Evolutionary conservation across 1,140 invertebrate species (phyloP), one percentile per base, ranked within the genome.

Genomic region (Latrodectus geometricus): DNA sequence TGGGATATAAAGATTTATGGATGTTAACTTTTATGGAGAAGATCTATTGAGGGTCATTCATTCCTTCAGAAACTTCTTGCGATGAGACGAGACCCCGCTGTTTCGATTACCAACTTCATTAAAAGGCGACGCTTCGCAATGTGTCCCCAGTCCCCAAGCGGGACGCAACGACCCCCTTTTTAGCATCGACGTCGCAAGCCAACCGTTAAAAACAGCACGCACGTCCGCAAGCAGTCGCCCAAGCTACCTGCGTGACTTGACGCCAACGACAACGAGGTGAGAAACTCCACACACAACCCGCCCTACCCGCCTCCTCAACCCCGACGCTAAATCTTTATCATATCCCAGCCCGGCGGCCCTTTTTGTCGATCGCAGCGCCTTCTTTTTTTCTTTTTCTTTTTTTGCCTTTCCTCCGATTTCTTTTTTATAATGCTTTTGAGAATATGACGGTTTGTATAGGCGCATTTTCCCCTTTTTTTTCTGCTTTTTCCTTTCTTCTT

Each of bases 191-290:
- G 54, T 61, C 54, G 54, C 54, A 61, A 61, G 54, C 54, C 54
- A 61, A 61, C 54, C 54, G 54, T 61, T 61, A 61, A 61, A 61
- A 61, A 61, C 54, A 61, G 54, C 54, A 61, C 54, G 54, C 54
- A 61, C 54, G 54, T 61, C 54, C 54, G 54, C 54, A 61, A 61
- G 54, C 54, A 61, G 54, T 61, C 54, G 54, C 54, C 17, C 54
- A 11, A 17, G 54, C 54, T 61, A 61, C 54, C 54, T 61, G 54
- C 54, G 54, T 61, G 54, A 61, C 54, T 61, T 61, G 54, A 61
- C 54, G 54, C 54, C 54, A 61, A 61, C 54, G 54, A 61, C 54
- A 61, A 61, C 54, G 54, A 61, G 54, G 54, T 61, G 54, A 61
- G 54, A 61, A 61, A 61, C 54, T 61, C 54, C 54, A 14, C 54